phyloP scores from a whole-genome alignment of 2,888 invertebrate species.

The Lasioglossum lativentre region DNA sequence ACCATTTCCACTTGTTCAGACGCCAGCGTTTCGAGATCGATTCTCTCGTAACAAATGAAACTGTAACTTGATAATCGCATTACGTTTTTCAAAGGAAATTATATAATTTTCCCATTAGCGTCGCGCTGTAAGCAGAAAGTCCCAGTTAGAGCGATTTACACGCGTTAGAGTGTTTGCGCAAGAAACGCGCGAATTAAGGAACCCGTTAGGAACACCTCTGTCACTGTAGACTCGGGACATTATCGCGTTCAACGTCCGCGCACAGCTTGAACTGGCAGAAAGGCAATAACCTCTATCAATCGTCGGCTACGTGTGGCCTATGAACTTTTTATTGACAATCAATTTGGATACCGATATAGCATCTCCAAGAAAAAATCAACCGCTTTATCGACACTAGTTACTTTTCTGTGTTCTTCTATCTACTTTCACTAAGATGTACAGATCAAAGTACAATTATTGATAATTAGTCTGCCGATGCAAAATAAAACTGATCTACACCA shows the following conservation, averaged over 20 bases:
- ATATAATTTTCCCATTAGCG: not conserved
- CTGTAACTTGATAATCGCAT: not conserved
- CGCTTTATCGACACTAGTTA: no score
- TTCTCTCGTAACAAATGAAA: not conserved
- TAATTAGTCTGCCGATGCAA: no score
- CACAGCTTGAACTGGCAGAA: not conserved
- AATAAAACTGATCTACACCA: no score
- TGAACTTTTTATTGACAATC: not conserved
- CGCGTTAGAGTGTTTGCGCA: not conserved
- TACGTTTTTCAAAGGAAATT: not conserved
- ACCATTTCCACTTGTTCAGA: not conserved
- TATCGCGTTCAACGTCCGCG: not conserved
- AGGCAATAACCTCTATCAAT: not conserved
- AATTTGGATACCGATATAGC: no score
- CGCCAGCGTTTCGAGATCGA: no score
- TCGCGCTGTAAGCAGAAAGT: not conserved
- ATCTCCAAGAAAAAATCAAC: no score
- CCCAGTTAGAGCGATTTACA: not conserved
- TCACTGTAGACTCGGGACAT: not conserved
- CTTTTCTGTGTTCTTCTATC: no score
- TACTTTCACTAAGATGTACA: no score
- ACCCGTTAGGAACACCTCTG: not conserved
- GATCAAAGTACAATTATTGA: no score
- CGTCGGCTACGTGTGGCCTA: not conserved
- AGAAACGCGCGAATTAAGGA: not conserved